Evolutionary conservation across 2,888 invertebrate species (phyloP).

Genomic region (Galerucella calmariensis): DNA sequence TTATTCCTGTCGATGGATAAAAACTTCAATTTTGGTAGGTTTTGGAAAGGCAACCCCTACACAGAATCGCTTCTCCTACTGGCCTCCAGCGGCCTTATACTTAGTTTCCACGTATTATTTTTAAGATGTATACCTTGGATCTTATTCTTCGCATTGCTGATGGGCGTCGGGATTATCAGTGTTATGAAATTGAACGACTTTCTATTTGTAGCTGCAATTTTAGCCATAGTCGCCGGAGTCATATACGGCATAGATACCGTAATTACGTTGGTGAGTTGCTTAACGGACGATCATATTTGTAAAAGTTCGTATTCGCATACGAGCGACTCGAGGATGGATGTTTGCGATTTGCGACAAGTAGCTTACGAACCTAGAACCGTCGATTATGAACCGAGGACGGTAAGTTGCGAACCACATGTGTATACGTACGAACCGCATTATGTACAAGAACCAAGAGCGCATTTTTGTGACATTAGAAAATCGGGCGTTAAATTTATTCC

Average conservation of each 20-base stretch:
- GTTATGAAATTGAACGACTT: background rate
- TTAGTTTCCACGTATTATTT: background rate
- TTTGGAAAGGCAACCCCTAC: background rate
- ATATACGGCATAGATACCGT: conserved; percentile 6
- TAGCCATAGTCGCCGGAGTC: background rate
- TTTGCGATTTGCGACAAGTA: background rate
- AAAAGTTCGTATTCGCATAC: background rate
- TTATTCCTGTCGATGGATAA: conserved; percentile 5
- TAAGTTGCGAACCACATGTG: background rate
- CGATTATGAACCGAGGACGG: background rate
- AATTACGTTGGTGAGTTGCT: background rate
- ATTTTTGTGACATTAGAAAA: background rate
- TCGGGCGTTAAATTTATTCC: background rate
- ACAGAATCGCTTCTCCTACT: background rate
- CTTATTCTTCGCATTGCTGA: background rate
- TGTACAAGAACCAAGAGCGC: background rate
- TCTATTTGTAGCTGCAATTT: background rate
- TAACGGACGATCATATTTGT: background rate
- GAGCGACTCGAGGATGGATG: background rate
- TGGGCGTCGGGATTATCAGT: background rate
- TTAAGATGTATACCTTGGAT: conserved; percentile 1
- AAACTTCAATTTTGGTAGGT: background rate
- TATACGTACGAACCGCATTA: background rate
- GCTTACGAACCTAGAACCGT: background rate
- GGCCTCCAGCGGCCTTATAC: background rate